Percentiles rank a stretch among this genome's conserved stretches.
phyloP scores from a whole-genome alignment of 2,888 invertebrate species.

The Melangyna quadrimaculata region DNA sequence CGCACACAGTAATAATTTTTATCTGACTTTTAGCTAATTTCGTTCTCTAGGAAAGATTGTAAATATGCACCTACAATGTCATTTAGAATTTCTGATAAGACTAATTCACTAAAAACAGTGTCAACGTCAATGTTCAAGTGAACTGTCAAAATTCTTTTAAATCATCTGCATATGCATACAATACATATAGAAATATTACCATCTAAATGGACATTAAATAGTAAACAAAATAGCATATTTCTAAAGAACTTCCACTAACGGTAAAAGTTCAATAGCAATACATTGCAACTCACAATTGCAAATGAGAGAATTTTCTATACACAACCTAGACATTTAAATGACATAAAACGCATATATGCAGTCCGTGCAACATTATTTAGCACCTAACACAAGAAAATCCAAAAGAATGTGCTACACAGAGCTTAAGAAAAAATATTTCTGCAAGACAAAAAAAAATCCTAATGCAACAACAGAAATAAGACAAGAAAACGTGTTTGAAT shows the following conservation, averaged over 20 bases:
- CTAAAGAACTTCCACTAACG: slow-evolving; percentile 44
- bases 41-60: too few species aligned
- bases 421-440: slow-evolving; percentile 23
- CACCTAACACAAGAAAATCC: slow-evolving; percentile 35
- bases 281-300: slow-evolving; percentile 39
- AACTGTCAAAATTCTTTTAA: too few species aligned
- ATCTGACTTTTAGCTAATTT: too few species aligned
- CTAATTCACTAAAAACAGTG: background rate
- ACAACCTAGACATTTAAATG: slow-evolving; percentile 66
- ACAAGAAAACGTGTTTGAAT: slow-evolving; percentile 28
- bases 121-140: background rate
- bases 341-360: slow-evolving; percentile 36
- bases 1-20: too few species aligned
- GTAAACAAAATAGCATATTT: background rate
- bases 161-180: too few species aligned
- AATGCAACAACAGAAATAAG: background rate
- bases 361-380: slow-evolving; percentile 11
- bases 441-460: background rate
- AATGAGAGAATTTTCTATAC: slow-evolving; percentile 53
- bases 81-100: background rate
- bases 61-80: too few species aligned
- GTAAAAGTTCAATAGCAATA: slow-evolving; percentile 51
- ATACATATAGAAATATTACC: background rate
- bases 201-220: background rate
- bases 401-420: slow-evolving; percentile 53